A percentile compares a stretch with the other conserved stretches of the same genome.
Evolutionary conservation across 1,140 invertebrate genomes (phyloP).

Genomic region (Camponotus pennsylvanicus): DNA sequence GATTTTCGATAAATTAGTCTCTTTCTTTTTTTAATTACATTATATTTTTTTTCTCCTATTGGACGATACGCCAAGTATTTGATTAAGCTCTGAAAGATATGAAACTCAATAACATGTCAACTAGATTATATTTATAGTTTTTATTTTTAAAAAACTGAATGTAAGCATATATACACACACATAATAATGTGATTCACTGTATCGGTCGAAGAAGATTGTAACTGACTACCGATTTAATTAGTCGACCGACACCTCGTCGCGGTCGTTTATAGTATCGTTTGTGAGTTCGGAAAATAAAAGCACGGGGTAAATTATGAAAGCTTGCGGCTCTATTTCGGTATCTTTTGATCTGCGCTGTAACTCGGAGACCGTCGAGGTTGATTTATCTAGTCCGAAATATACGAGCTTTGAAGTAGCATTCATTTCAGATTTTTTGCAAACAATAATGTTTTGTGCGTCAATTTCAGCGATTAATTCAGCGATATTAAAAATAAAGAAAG

Average conservation of each 20-base stretch:
- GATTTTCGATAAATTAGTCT: neutral
- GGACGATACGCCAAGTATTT: neutral
- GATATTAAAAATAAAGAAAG: neutral
- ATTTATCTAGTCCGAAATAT: conserved; percentile 32
- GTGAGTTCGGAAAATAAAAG: conserved; percentile 32
- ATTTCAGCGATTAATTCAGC: neutral
- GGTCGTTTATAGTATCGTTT: conserved; percentile 21
- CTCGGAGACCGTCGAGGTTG: conserved; percentile 16
- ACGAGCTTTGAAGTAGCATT: conserved; percentile 19
- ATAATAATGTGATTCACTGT: neutral
- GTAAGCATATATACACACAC: too few species aligned
- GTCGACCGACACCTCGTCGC: conserved; percentile 20
- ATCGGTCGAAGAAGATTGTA: neutral
- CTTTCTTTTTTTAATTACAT: neutral
- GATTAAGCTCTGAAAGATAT: neutral
- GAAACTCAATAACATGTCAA: neutral
- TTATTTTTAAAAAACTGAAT: neutral
- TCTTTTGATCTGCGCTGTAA: conserved; percentile 70
- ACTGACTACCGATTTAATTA: conserved; percentile 44
- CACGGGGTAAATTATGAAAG: conserved; percentile 46
- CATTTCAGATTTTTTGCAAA: conserved; percentile 25
- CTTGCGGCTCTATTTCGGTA: conserved; percentile 73
- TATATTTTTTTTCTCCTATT: neutral
- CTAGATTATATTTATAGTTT: neutral
- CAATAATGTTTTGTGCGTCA: neutral